These are phyloP conservation scores for Polydrusus tereticollis DNA, from an alignment of 2,888 invertebrate genomes.

Conservation along the genomic window DNA sequence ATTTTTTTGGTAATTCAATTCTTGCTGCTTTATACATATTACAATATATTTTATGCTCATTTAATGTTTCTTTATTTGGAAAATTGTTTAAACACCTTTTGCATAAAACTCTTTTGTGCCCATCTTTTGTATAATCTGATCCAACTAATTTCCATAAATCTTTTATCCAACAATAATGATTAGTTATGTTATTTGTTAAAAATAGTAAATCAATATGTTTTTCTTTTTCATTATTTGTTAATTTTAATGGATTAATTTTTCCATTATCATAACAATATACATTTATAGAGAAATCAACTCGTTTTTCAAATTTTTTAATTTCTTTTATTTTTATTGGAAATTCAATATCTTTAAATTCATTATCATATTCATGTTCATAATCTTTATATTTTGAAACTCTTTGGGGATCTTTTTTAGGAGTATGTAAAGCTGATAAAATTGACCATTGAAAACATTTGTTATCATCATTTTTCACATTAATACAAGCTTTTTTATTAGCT, in stretches of 20 bases:
- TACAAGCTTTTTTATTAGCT: not conserved
- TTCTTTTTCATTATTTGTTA: no score
- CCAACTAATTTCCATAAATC: no score
- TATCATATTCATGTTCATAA: not conserved
- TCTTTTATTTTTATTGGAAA: no score
- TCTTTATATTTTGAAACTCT: not conserved
- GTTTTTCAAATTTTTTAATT: no score
- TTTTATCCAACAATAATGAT: no score
- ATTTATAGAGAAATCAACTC: no score
- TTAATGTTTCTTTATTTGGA: not conserved
- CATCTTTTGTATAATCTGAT: not conserved
- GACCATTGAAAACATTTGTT: not conserved
- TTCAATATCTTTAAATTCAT: no score
- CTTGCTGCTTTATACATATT: not conserved
- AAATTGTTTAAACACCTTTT: not conserved
- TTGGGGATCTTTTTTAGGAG: not conserved
- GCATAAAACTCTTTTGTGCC: not conserved
- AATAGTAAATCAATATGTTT: no score
- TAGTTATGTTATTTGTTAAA: no score
- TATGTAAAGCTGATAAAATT: not conserved
- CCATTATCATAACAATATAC: no score
- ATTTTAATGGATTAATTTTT: no score
- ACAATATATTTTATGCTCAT: not conserved
- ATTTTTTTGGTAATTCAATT: not conserved
- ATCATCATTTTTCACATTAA: not conserved